Conservation (phyloP, 2,888 invertebrate genomes). For the Platycnemis pennipes region DNA sequence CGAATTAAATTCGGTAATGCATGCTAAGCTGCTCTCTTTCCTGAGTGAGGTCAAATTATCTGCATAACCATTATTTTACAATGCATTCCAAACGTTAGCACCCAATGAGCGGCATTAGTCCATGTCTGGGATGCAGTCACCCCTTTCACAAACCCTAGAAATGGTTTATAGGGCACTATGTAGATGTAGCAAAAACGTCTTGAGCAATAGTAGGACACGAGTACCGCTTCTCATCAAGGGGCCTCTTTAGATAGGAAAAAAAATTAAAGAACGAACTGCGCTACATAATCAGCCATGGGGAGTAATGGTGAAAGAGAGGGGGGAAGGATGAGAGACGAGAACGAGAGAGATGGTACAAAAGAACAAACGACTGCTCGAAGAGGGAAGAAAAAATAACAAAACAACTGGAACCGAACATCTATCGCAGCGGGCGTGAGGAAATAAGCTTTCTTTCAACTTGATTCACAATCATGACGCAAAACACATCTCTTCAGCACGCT, state of each 20-base stretch:
- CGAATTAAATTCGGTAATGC: too few relatives aligned
- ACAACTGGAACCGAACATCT: neutral
- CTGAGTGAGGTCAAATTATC: too few relatives aligned
- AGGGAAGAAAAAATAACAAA: neutral
- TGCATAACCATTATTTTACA: too few relatives aligned
- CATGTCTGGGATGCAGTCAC: too few relatives aligned
- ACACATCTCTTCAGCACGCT: neutral
- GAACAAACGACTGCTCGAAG: neutral
- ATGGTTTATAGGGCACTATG: too few relatives aligned
- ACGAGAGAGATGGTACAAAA: slow-evolving; percentile 9
- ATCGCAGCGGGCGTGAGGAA: slow-evolving; percentile 21
- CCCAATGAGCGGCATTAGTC: too few relatives aligned
- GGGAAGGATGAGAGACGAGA: neutral
- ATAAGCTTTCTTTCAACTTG: slow-evolving; percentile 38
- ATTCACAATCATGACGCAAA: slow-evolving; percentile 42
- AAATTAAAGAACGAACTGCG: neutral
- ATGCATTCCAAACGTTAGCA: too few relatives aligned
- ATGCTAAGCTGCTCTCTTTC: too few relatives aligned
- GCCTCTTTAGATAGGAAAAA: neutral
- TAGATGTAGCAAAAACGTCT: neutral
- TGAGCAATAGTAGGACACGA: neutral
- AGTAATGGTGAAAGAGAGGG: neutral
- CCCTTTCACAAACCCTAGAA: too few relatives aligned
- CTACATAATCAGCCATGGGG: neutral
- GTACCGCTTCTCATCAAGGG: neutral